These are phyloP conservation scores for Agrypnia vestita DNA, from an alignment of 1,140 invertebrate genomes.

Conservation along the genomic window DNA sequence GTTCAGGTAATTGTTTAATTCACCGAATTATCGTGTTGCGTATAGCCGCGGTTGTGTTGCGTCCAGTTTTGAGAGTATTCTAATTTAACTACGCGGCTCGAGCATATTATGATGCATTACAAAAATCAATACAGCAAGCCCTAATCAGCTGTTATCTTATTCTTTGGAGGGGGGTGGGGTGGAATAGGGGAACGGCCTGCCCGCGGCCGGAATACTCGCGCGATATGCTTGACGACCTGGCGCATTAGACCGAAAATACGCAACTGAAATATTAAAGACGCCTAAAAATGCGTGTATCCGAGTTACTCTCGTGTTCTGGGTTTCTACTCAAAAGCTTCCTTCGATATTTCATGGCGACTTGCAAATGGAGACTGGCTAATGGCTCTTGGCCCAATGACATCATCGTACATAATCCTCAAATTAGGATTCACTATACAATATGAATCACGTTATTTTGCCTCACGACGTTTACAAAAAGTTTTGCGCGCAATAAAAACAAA, in stretches of 20 bases:
- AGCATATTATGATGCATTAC: conserved; percentile 55
- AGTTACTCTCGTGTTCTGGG: background rate
- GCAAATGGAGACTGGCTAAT: conserved; percentile 51
- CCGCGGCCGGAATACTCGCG: conserved; percentile 62
- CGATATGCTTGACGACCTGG: conserved; percentile 60
- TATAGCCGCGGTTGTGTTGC: background rate
- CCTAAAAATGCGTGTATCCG: background rate
- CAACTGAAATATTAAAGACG: background rate
- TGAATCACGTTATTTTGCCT: conserved; percentile 7
- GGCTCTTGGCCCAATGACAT: conserved; percentile 43
- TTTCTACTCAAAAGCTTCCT: conserved; percentile 31
- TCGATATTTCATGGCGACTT: conserved; percentile 22
- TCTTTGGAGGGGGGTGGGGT: conserved; percentile 64
- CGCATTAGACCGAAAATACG: conserved; percentile 44
- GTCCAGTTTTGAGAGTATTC: conserved; percentile 20
- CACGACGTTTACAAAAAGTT: background rate
- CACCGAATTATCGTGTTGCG: conserved; percentile 15
- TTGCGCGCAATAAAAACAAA: conserved; percentile 19
- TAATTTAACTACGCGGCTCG: conserved; percentile 26
- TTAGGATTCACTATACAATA: conserved; percentile 8
- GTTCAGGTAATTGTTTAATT: conserved; percentile 67
- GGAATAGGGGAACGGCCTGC: conserved; percentile 66
- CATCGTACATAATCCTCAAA: conserved; percentile 36
- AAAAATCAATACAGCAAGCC: conserved; percentile 73
- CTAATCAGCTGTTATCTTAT: conserved; percentile 71